A percentile compares a stretch with the other conserved stretches of the same genome.
These are phyloP conservation scores for Hippocampus guttulatus DNA, from an alignment of 2,113 vertebrate genomes.

Conservation along the genomic window DNA sequence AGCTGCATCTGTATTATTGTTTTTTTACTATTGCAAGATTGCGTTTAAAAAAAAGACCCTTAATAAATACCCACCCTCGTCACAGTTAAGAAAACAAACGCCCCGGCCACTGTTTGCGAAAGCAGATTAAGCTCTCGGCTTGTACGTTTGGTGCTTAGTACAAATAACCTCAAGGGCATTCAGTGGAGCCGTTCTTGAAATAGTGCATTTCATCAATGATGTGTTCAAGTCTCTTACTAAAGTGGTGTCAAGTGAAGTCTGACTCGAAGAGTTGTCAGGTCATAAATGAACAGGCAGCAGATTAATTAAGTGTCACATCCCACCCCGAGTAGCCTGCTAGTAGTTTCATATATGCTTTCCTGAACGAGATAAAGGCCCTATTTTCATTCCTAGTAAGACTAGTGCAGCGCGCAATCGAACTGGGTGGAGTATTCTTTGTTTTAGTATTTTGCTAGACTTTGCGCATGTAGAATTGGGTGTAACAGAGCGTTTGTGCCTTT, in stretches of 20 bases:
- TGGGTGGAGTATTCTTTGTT: no score
- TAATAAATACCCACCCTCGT: neutral
- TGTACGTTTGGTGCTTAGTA: neutral
- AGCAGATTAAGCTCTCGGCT: neutral
- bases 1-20: no score
- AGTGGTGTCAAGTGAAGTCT: constrained; percentile 42
- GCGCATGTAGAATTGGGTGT: no score
- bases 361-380: neutral
- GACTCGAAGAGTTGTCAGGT: constrained; percentile 28
- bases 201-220: constrained; percentile 7
- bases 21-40: no score
- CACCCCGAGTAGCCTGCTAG: neutral
- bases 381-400: no score
- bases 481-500: no score
- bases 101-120: neutral
- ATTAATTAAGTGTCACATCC: constrained; percentile 58
- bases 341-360: constrained; percentile 61
- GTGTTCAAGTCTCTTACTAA: constrained; percentile 24
- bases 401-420: no score
- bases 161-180: neutral
- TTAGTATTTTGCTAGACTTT: no score
- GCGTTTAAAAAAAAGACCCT: no score
- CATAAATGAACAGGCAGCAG: constrained; percentile 45
- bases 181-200: neutral
- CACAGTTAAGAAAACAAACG: no score